Base-by-base conservation (phyloP, 2,797 vertebrate genomes). In the Perodicticus potto region DNA sequence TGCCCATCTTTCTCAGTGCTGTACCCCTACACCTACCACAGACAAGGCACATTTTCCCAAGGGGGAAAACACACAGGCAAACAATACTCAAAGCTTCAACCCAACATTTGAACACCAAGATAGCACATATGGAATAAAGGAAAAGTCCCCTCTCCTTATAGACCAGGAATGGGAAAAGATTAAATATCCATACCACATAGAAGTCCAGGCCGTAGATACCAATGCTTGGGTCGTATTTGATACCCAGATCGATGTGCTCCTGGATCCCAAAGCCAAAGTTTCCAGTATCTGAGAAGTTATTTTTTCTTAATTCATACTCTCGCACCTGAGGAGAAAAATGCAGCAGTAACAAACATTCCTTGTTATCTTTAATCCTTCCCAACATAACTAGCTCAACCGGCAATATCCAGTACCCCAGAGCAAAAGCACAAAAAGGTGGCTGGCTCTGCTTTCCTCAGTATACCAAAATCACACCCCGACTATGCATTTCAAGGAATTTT, bases 201-300 rank as follows among this genome's bases (percentile, higher is more conserved):
- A 99, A 99, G 98, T 99, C 99, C 99, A 99, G 98, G 97, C 99
- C 99, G 2, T 99, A 99, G 99, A 99, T 99, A 3, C 99, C 99
- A 29, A 99, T 99, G 97, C 99, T 99, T 94, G 99, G 99, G 95
- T 99, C 99, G 0, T 99, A 99, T 98, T 99, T 99, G 97, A 99
- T 99, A 14, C 99, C 99, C 99, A 99, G 98, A 96, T 99, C 99
- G 2, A 99, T 99, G 98, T 99, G 99, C 85, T 99, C 99, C 98
- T 99, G 99, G 98, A 99, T 99, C 23, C 99, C 99, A 96, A 99
- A 99, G 95, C 99, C 99, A 9, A 99, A 99, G 99, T 99, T 99
- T 82, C 99, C 99, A 0, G 99, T 99, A 93, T 99, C 99, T 0
- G 99, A 99, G 98, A 99, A 99, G 98, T 99, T 99, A 98, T 99